phyloP scores from a whole-genome alignment of 2,888 invertebrate genomes.

The Malachius bipustulatus region DNA sequence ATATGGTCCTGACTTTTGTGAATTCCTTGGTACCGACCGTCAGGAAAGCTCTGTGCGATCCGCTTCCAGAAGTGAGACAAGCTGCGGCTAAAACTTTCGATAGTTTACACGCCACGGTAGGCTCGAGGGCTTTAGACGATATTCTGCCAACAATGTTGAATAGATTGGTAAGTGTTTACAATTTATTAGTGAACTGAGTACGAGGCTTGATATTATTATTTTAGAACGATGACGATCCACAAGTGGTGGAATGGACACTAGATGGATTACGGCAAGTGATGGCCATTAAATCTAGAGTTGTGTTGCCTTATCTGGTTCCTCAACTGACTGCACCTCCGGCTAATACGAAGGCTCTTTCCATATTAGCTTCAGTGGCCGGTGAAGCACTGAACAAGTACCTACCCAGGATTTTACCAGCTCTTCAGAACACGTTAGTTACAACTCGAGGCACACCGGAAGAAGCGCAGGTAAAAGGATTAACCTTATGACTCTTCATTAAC shows the following conservation, averaged over 20 bases:
- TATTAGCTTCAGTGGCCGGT: conserved; percentile 89
- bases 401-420: conserved; percentile 82
- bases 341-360: conserved; percentile 87
- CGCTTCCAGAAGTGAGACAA: conserved; percentile 79
- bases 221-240: conserved; percentile 64
- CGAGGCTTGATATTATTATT: conserved; percentile 16
- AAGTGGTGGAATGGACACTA: conserved; percentile 76
- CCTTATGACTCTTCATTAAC: background rate
- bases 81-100: conserved; percentile 97
- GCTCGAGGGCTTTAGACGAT: conserved; percentile 88
- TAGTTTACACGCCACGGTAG: conserved; percentile 88
- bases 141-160: conserved; percentile 87
- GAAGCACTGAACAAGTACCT: conserved; percentile 84
- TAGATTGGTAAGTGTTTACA: conserved; percentile 42
- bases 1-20: conserved; percentile 84
- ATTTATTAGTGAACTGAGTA: conserved; percentile 1
- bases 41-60: conserved; percentile 88
- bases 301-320: conserved; percentile 91
- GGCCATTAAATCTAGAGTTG: conserved; percentile 91
- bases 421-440: conserved; percentile 62
- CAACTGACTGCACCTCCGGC: conserved; percentile 81
- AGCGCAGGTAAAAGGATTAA: conserved; percentile 28
- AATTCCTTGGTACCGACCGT: conserved; percentile 87
- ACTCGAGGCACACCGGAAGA: conserved; percentile 56
- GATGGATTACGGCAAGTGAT: conserved; percentile 96